Conservation (phyloP, 2,888 invertebrate species). For the Hololepta plana region DNA sequence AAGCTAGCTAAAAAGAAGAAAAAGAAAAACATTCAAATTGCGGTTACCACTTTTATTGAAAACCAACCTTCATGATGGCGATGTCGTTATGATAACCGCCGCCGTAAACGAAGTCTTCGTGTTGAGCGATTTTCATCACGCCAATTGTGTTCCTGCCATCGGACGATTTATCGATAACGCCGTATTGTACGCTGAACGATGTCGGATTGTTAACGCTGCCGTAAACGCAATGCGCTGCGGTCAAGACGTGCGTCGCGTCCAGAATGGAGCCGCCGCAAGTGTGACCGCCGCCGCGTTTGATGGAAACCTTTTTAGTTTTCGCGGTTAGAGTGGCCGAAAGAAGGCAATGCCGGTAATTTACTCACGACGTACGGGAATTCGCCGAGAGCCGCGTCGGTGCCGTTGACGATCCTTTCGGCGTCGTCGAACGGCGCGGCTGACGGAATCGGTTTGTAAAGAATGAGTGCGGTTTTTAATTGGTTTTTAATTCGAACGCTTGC, state of each 20-base stretch:
- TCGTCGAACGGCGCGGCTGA: too few species aligned
- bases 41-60: neutral
- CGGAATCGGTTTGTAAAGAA: too few species aligned
- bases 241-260: conserved; percentile 11
- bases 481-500: too few species aligned
- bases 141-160: conserved; percentile 7
- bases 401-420: conserved; percentile 12
- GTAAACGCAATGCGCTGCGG: conserved; percentile 12
- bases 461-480: too few species aligned
- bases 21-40: neutral
- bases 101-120: conserved; percentile 6
- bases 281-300: conserved; percentile 9
- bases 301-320: too few species aligned
- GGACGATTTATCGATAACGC: conserved; percentile 7
- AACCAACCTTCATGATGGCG: conserved; percentile 9
- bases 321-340: too few species aligned
- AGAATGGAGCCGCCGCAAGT: conserved; percentile 12
- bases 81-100: conserved; percentile 9
- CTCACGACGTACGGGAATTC: conserved; percentile 14
- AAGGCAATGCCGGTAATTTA: too few species aligned
- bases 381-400: conserved; percentile 11
- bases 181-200: conserved; percentile 9
- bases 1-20: conserved; percentile 7
- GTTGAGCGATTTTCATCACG: conserved; percentile 7
- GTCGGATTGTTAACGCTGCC: conserved; percentile 5